Base-by-base conservation (phyloP, 2,888 invertebrate genomes). In the Caenorhabditis uteleia region DNA sequence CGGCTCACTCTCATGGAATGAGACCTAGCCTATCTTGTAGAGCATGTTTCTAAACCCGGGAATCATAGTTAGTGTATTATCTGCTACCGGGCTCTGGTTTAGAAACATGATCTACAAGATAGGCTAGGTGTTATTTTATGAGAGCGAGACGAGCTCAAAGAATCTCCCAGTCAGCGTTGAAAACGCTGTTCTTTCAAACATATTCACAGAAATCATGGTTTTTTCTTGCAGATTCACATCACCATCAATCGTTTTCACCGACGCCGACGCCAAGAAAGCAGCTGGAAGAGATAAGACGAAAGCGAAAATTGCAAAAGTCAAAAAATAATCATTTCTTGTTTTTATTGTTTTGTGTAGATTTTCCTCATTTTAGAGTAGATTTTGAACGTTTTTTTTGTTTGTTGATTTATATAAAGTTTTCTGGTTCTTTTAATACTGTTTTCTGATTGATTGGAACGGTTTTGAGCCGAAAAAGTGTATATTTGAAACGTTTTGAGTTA, bases 281-380 rank as follows among this genome's bases (percentile, higher is more conserved):
- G 60, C 74, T 3, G 78, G 75, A 25, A 60, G 80, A 49, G 82
- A 82, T 50, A 77, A 75, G 47, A 74, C 76, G 4, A 75, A 76
- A 45, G 82, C 82, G 1, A 82, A 82, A 62, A 77, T 78, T 50
- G 82, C 82, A 26, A 82, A 82, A 57, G 78, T 79, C 53, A 79
- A 80, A 60, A 81, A 82, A 60, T 80, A 33, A 16, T 12, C 27
- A 47, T 45, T 40, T 60, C 20, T 25, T 8, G 56, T 51, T 59
- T 29, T 50, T 29, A 6, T 18, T 46, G 23, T 29, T 48, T 43
- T 27, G 44, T 27, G n/a, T 27, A 7, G 12, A 34, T 48, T 43
- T 3, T 43, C 8, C 16, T 43, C n/a, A n/a, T n/a, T n/a, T n/a
- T n/a, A n/a, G n/a, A n/a, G n/a, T 44, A 14, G 20, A 20, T 48